phyloP scores from a whole-genome alignment of 2,888 invertebrate genomes.

The Calliopum simillimum region DNA sequence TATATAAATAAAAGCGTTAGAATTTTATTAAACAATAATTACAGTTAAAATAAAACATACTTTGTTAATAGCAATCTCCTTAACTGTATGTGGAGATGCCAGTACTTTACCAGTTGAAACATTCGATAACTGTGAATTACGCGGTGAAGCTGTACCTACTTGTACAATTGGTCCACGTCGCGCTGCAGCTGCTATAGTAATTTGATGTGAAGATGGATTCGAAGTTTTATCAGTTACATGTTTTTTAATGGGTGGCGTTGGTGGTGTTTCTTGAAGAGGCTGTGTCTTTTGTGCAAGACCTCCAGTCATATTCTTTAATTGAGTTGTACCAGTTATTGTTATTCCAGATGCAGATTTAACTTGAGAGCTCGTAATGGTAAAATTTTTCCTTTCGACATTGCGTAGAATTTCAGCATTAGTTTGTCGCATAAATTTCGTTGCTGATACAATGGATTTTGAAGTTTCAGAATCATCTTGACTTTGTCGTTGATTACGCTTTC shows the following conservation, averaged over 20 bases:
- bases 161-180: constrained; percentile 53
- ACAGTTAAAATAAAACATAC: constrained; percentile 35
- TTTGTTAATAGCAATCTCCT: constrained; percentile 62
- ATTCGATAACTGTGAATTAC: constrained; percentile 27
- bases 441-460: background rate
- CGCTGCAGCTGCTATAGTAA: constrained; percentile 37
- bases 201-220: constrained; percentile 19
- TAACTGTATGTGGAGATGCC: constrained; percentile 53
- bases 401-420: constrained; percentile 15
- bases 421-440: background rate
- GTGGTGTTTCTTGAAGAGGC: background rate
- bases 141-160: constrained; percentile 36
- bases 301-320: background rate
- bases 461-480: constrained; percentile 43
- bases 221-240: constrained; percentile 6
- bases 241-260: constrained; percentile 38
- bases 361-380: background rate
- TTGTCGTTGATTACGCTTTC: constrained; percentile 43
- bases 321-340: background rate
- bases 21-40: background rate
- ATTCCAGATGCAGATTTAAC: background rate
- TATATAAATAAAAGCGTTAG: constrained; percentile 22
- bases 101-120: constrained; percentile 40
- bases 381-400: background rate
- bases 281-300: constrained; percentile 13